Evolutionary conservation across 2,888 invertebrate species (phyloP).

Genomic region (Teinopalpus imperialis): DNA sequence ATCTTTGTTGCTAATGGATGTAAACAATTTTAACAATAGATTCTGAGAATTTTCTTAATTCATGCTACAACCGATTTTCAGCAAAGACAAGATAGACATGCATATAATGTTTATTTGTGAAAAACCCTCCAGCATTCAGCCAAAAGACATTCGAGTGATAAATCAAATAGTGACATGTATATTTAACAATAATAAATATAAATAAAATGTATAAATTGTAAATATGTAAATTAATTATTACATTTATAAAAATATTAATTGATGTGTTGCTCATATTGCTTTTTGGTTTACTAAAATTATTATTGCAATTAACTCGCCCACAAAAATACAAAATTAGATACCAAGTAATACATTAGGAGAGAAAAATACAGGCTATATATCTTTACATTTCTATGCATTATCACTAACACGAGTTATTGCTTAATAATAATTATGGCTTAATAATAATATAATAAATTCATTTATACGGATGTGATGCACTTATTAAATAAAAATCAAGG

Average conservation of each 20-base stretch:
- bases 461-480: slow-evolving; percentile 57
- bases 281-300: slow-evolving; percentile 62
- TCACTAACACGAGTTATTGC: slow-evolving; percentile 75
- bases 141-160: too few species aligned
- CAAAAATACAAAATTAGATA: slow-evolving; percentile 27
- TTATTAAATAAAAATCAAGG: slow-evolving; percentile 8
- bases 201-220: slow-evolving; percentile 4
- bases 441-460: slow-evolving; percentile 69
- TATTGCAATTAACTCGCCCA: slow-evolving; percentile 61
- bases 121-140: too few species aligned
- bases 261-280: slow-evolving; percentile 72
- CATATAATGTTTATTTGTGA: too few species aligned
- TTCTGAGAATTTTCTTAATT: too few species aligned
- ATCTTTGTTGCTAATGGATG: too few species aligned
- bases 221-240: slow-evolving; percentile 12
- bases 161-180: too few species aligned
- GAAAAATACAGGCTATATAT: slow-evolving; percentile 30
- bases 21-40: too few species aligned
- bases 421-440: slow-evolving; percentile 56
- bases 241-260: slow-evolving; percentile 34
- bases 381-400: slow-evolving; percentile 44
- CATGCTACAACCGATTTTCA: too few species aligned
- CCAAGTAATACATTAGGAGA: slow-evolving; percentile 29
- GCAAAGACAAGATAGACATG: too few species aligned
- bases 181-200: not conserved